Base-by-base conservation (phyloP, 2,797 vertebrate genomes). In the Halcyon leucocephala region DNA sequence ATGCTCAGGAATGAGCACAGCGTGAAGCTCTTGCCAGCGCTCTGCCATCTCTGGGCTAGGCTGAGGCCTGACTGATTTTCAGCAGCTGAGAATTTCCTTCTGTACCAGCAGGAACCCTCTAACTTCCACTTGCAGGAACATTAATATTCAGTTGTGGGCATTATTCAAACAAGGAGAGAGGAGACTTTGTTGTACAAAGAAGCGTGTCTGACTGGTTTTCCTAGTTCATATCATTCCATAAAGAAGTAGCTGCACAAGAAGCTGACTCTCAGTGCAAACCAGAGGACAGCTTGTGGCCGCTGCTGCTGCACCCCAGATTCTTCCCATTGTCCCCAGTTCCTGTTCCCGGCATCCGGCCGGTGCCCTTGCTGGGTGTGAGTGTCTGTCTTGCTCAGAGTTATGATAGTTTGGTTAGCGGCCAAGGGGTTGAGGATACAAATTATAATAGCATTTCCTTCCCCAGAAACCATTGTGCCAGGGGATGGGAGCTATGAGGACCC, bases 281-380 rank as follows among this genome's bases (percentile, higher is more conserved):
- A 22, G 71, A 55, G 81, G 17, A 17, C 61, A 35, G 93, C 57
- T 58, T 2, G 49, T 19, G 35, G 76, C 82, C 74, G 72, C 74
- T 83, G 77, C 71, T 81, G 76, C 73, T 86, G 94, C 89, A 4
- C 77, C 94, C 91, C 91, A 79, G 55, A 35, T 73, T 35, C 73
- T 87, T 91, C 83, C 94, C 93, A 96, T 89, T 95, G 91, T 95
- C 93, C 94, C 94, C 93, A 90, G 91, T 89, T 96, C 96, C 96
- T 96, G 95, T 96, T 67, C 69, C 70, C 81, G 69, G 93, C 73
- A 70, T 92, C 95, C 83, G 82, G 89, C 73, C 94, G 10, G 55
- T 84, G 95, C 94, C 93, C 93, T 91, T 7, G 69, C 91, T 83
- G 95, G 60, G n/a, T 11, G 64, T 5, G 41, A 93, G 73, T 22